Conservation (phyloP, 2,888 invertebrate genomes). For the Marasmarcha lunaedactyla region DNA sequence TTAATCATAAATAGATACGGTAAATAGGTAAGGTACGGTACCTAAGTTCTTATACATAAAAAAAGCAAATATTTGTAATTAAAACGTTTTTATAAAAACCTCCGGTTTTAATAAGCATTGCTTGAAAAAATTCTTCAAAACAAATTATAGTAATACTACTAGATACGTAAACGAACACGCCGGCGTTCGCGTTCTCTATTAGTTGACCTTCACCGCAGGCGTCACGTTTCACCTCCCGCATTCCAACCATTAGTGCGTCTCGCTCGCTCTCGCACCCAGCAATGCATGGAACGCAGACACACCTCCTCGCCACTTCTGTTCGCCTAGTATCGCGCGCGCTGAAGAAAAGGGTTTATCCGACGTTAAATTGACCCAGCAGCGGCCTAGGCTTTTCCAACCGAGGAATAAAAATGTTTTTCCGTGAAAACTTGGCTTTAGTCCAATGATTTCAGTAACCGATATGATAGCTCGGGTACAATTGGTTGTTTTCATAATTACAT, state of each 20-base stretch:
- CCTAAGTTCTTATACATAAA: too few relatives aligned
- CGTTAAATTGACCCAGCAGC: conserved; percentile 52
- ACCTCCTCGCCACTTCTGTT: conserved; percentile 46
- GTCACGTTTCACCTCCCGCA: conserved; percentile 43
- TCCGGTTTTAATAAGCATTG: too few relatives aligned
- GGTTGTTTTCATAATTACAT: background rate
- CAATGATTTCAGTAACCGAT: conserved; percentile 9
- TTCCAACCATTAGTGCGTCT: conserved; percentile 45
- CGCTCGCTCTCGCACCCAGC: conserved; percentile 34
- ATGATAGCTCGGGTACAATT: conserved; percentile 1
- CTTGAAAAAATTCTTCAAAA: too few relatives aligned
- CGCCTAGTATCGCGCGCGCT: conserved; percentile 69
- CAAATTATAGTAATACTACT: too few relatives aligned
- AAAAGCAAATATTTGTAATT: too few relatives aligned
- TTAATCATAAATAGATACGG: too few relatives aligned
- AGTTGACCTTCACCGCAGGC: conserved; percentile 58
- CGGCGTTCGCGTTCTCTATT: conserved; percentile 43
- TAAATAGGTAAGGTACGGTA: too few relatives aligned
- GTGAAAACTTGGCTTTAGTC: conserved; percentile 22
- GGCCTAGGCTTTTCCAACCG: conserved; percentile 58
- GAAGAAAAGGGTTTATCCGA: conserved; percentile 72
- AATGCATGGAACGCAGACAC: conserved; percentile 25
- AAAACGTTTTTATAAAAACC: too few relatives aligned
- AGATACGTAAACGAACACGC: too few relatives aligned
- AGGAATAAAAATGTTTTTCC: conserved; percentile 40